Conservation (phyloP, 2,113 vertebrate genomes). For the Strigops habroptila region DNA sequence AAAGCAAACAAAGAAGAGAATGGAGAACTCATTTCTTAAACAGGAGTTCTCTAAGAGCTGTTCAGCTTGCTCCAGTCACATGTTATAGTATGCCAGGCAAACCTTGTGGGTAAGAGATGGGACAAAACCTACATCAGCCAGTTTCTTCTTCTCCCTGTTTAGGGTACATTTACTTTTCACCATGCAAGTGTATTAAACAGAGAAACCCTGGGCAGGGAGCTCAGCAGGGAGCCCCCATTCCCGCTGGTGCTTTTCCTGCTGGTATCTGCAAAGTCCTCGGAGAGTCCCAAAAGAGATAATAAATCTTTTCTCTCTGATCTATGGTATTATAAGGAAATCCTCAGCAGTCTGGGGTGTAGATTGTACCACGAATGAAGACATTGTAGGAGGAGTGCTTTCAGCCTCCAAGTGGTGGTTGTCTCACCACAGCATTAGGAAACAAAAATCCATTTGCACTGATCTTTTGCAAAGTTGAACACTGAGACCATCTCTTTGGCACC, state of each 20-base stretch:
- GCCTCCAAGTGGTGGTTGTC: background rate
- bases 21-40: background rate
- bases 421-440: background rate
- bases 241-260: background rate
- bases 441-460: background rate
- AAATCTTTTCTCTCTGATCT: background rate
- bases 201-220: background rate
- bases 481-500: background rate
- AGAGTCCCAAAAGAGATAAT: background rate
- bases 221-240: background rate
- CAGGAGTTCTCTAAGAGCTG: background rate
- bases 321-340: background rate
- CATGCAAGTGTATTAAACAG: background rate
- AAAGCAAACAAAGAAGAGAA: background rate
- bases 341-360: background rate
- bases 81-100: background rate
- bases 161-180: background rate
- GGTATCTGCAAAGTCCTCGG: background rate
- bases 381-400: background rate
- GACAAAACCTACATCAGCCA: background rate
- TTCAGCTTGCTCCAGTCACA: background rate
- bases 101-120: background rate
- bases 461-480: background rate
- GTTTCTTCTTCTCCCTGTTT: background rate
- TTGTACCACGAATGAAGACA: background rate